Base-by-base conservation (phyloP, 2,797 vertebrate genomes). In the Siniperca undulata region DNA sequence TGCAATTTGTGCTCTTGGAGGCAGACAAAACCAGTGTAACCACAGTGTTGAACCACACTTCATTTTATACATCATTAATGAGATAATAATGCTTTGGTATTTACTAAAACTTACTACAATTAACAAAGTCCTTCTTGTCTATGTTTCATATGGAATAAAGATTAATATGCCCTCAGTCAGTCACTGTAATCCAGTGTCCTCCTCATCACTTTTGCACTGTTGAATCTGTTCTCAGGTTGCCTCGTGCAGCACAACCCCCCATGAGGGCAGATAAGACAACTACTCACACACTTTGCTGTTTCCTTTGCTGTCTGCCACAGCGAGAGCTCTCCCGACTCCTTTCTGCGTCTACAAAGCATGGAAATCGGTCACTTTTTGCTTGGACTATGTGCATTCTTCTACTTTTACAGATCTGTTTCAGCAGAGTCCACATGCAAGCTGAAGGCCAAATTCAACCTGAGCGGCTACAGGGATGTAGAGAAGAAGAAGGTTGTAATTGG, bases 371-470 rank as follows among this genome's bases (percentile, higher is more conserved):
- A 17, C 14, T 67, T 96, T 65, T 58, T 95, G 61, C 70, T 96
- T 4, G 89, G 91, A 87, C 72, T 97, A 52, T 94, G 92, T 74
- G 69, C 77, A 13, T 61, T 94, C 71, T 88, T 85, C 40, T 73
- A 71, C 38, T 17, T 92, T 40, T 75, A 55, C n/a, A 22, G 56
- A 1, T 76, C 46, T 16, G 64, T 88, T 11, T 81, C 80, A 2
- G 81, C 95, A 20, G 86, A 94, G 55, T 53, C 90, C n/a, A 96
- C 90, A 0, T 97, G 96, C 86, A 93, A 95, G 74, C 89, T 98
- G 75, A 96, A 98, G 84, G 97, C 96, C 85, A 97, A 96, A 83
- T 97, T 97, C 88, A 96, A 97, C 89, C 92, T 98, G 86, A 95
- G 74, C 11, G 96, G 96, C 42, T 97, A 96, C 86, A 96, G 96